phyloP scores from a whole-genome alignment of 2,797 vertebrate species.

The Serranus cabrilla region DNA sequence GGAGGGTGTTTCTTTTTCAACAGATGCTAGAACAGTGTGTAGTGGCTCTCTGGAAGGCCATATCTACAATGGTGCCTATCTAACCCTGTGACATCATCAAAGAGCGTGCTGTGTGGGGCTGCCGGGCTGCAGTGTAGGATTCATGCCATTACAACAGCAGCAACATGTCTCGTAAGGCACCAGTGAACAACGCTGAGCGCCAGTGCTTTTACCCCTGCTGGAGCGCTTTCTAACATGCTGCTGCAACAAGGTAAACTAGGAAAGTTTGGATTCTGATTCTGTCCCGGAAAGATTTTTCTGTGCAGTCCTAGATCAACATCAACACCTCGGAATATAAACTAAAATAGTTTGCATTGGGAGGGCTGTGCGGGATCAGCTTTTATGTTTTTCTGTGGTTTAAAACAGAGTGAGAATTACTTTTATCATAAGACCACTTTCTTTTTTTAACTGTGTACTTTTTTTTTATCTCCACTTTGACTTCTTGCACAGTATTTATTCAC shows the following conservation, averaged over 20 bases:
- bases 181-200: slow-evolving; percentile 79
- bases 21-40: slow-evolving; percentile 87
- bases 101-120: slow-evolving; percentile 80
- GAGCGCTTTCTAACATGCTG: slow-evolving; percentile 72
- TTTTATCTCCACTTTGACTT: slow-evolving; percentile 2
- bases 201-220: slow-evolving; percentile 70
- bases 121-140: slow-evolving; percentile 75
- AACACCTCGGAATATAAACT: not conserved
- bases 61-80: slow-evolving; percentile 85
- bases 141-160: slow-evolving; percentile 80
- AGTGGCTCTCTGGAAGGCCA: slow-evolving; percentile 75
- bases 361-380: slow-evolving; percentile 8
- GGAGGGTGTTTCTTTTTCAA: slow-evolving; percentile 86
- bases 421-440: slow-evolving; percentile 4
- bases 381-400: not conserved
- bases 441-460: not conserved
- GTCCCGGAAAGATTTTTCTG: slow-evolving; percentile 9
- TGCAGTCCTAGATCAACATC: not conserved
- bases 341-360: slow-evolving; percentile 30
- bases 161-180: slow-evolving; percentile 81
- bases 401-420: not conserved
- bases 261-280: slow-evolving; percentile 30
- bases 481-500: slow-evolving; percentile 11
- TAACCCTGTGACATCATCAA: slow-evolving; percentile 87
- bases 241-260: slow-evolving; percentile 61